phyloP scores from a whole-genome alignment of 2,888 invertebrate species.

The Caradrina kadenii region DNA sequence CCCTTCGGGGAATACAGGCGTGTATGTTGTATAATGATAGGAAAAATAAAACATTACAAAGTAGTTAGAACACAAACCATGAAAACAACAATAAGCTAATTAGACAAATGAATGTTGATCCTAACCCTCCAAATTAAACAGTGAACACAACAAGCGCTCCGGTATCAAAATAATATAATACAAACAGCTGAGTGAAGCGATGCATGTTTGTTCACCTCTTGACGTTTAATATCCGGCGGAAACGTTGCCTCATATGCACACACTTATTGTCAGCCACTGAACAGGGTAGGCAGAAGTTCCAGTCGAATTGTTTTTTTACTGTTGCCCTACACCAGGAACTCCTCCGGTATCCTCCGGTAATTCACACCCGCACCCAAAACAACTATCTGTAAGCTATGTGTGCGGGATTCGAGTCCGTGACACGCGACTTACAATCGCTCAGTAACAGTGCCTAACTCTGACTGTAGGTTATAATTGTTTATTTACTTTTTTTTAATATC shows the following conservation, averaged over 20 bases:
- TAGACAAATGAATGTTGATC: background rate
- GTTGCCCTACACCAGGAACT: no score
- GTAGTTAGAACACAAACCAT: background rate
- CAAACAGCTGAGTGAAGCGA: conserved; percentile 47
- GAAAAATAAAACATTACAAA: no score
- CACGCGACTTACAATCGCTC: no score
- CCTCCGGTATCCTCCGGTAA: no score
- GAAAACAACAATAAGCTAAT: conserved; percentile 6
- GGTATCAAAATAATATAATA: conserved; percentile 41
- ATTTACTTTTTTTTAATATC: no score
- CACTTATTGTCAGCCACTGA: conserved; percentile 49
- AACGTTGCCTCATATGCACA: conserved; percentile 48
- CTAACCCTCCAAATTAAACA: conserved; percentile 20
- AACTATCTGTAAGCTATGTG: no score
- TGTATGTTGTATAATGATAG: no score
- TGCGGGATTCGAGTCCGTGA: no score
- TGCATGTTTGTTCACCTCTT: conserved; percentile 60
- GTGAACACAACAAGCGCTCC: background rate
- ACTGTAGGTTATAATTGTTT: no score
- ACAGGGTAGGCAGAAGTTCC: conserved; percentile 35
- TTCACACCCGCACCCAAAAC: no score
- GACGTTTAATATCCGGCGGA: conserved; percentile 67
- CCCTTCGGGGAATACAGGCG: no score
- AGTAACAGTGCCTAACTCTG: no score
- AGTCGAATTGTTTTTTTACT: background rate